These are phyloP conservation scores for Caenorhabditis sp. DNA, from an alignment of 2,888 invertebrate genomes.

Conservation along the genomic window DNA sequence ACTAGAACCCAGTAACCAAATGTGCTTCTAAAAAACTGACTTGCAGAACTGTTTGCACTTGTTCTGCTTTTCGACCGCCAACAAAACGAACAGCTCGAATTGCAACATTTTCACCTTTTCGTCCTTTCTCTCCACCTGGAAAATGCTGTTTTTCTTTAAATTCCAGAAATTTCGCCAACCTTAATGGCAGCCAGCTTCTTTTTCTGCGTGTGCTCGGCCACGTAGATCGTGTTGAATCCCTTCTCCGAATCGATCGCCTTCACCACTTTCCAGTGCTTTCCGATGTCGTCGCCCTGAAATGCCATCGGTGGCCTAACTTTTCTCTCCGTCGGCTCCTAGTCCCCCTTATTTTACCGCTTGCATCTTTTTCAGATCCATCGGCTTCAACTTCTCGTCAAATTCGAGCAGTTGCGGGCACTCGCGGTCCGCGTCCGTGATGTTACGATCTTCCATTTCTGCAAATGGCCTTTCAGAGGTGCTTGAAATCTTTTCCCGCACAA, in stretches of 20 bases:
- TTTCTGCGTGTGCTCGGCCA: slow-evolving; percentile 53
- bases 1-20: too few species aligned
- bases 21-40: slow-evolving; percentile 4
- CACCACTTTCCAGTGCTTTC: slow-evolving; percentile 62
- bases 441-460: slow-evolving; percentile 56
- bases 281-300: slow-evolving; percentile 47
- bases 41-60: slow-evolving; percentile 62
- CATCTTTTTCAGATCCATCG: slow-evolving; percentile 40
- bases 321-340: neutral
- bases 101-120: slow-evolving; percentile 58
- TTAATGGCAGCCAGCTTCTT: slow-evolving; percentile 53
- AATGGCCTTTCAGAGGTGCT: neutral
- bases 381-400: slow-evolving; percentile 30
- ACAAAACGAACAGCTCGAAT: slow-evolving; percentile 61
- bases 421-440: slow-evolving; percentile 61
- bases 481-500: neutral
- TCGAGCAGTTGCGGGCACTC: slow-evolving; percentile 49
- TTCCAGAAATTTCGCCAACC: neutral
- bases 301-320: neutral
- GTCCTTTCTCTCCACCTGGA: slow-evolving; percentile 58
- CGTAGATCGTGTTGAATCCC: slow-evolving; percentile 63
- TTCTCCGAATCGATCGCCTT: slow-evolving; percentile 55
- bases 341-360: slow-evolving; percentile 21
- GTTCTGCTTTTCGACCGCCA: slow-evolving; percentile 54
- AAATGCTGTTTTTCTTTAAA: neutral